Evolutionary conservation across 2,888 invertebrate species (phyloP), one percentile per base, ranked within the genome.

Genomic region (Stenodera caucasica): DNA sequence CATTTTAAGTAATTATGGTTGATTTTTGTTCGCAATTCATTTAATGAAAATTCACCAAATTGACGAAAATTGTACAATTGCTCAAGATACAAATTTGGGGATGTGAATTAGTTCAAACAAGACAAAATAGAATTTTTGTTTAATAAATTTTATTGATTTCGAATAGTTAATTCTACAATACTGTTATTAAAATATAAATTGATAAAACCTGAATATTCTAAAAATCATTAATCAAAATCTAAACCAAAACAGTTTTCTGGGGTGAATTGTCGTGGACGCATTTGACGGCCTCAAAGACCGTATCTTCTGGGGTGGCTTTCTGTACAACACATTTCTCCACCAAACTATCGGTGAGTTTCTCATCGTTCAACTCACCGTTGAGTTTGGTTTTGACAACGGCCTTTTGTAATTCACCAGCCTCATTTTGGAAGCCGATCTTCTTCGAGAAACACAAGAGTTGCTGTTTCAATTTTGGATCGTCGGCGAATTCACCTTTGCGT

Each of bases 371-470:
- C 21, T 45, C 18, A 18, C 7, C 21, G 21, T 45, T 45, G 21
- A 65, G 58, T 64, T 64, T 73, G n/a, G 40, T 52, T 49, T 66
- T 68, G 11, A 76, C 57, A 2, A 69, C 70, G 0, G 68, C 69
- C 12, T 53, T 49, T 32, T 73, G 69, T 49, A 71, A 57, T 53
- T 72, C 67, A 11, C 75, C 75, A 15, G 62, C 67, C 4, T 69
- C 70, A 52, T 72, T 70, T 57, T 69, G 64, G 71, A 75, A 68
- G 15, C 73, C 71, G 0, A 69, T 58, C 53, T 70, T 71, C 54
- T 73, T 75, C 12, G 65, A 61, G 29, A 74, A 61, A 57, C 76
- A 76, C 49, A 67, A 63, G 0, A 69, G 21, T 50, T 70, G 67
- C 0, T 60, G 54, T 51, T 73, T 74, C n/a, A 73, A 35, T 59